Evolutionary conservation across 2,888 invertebrate genomes (phyloP).

Genomic region (Lithophane socia): DNA sequence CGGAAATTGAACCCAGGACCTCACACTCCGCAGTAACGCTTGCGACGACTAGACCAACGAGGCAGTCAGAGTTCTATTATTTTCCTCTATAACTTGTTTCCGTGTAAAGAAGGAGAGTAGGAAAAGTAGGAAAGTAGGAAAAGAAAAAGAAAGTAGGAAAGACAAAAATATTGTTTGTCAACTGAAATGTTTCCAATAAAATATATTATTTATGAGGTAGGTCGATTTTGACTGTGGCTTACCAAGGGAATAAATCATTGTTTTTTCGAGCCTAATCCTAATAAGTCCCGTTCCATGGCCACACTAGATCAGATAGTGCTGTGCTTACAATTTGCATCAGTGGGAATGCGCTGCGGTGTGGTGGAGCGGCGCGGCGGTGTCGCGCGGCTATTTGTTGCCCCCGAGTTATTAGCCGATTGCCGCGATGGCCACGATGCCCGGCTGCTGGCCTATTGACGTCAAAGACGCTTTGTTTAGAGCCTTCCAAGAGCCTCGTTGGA

Average conservation of each 20-base stretch:
- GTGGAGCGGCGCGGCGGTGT: slow-evolving; percentile 20
- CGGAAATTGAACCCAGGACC: too few species aligned
- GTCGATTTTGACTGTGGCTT: not conserved
- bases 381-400: slow-evolving; percentile 44
- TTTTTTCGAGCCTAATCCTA: slow-evolving; percentile 3
- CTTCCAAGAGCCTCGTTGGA: slow-evolving; percentile 9
- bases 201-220: not conserved
- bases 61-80: not conserved
- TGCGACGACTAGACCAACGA: not conserved
- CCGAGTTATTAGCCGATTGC: slow-evolving; percentile 42
- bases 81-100: not conserved
- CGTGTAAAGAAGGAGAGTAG: too few species aligned
- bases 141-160: too few species aligned
- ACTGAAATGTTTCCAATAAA: too few species aligned
- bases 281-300: slow-evolving; percentile 10
- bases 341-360: slow-evolving; percentile 56
- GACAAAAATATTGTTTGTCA: too few species aligned
- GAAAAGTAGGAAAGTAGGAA: too few species aligned
- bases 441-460: slow-evolving; percentile 18
- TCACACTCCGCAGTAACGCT: not conserved
- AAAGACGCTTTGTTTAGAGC: slow-evolving; percentile 19
- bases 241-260: not conserved
- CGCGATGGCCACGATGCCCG: not conserved
- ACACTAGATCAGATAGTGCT: slow-evolving; percentile 58
- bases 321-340: slow-evolving; percentile 62